Percentiles rank a stretch among this genome's conserved stretches.
Conservation (phyloP, 92 coral and sea anemone genomes). For the Desmophyllum pertusum region DNA sequence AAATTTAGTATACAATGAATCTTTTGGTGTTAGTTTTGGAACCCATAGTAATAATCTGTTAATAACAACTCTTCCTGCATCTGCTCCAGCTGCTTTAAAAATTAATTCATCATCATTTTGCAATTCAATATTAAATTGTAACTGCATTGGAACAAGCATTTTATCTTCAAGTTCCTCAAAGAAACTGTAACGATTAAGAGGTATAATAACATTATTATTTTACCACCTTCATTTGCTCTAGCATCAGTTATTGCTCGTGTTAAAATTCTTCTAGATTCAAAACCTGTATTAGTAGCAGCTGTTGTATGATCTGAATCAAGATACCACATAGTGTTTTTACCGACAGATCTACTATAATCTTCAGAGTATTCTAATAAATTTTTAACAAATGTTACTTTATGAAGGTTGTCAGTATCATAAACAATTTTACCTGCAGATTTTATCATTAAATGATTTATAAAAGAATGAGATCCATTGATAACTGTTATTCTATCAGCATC, state of each 20-base stretch:
- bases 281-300: slow-evolving; percentile 2
- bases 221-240: too few species aligned
- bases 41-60: slow-evolving; percentile 12
- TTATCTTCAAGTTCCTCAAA: slow-evolving; percentile 33
- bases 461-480: background rate
- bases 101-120: slow-evolving; percentile 24
- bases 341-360: background rate
- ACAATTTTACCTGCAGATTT: slow-evolving; percentile 2
- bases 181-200: slow-evolving; percentile 40
- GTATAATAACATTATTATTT: slow-evolving; percentile 8
- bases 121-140: background rate
- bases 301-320: background rate
- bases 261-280: background rate
- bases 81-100: slow-evolving; percentile 1
- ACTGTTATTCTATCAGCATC: too few species aligned
- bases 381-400: background rate
- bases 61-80: slow-evolving; percentile 15
- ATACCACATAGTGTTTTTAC: slow-evolving; percentile 12
- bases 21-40: too few species aligned
- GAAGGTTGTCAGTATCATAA: slow-evolving; percentile 8
- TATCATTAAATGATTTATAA: background rate
- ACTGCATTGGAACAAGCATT: slow-evolving; percentile 25
- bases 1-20: background rate
- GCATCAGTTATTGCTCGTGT: background rate
- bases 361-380: slow-evolving; percentile 10